Evolutionary conservation across 2,113 vertebrate genomes (phyloP), one percentile per base, ranked within the genome.

Genomic region (Eulemur macaco): DNA sequence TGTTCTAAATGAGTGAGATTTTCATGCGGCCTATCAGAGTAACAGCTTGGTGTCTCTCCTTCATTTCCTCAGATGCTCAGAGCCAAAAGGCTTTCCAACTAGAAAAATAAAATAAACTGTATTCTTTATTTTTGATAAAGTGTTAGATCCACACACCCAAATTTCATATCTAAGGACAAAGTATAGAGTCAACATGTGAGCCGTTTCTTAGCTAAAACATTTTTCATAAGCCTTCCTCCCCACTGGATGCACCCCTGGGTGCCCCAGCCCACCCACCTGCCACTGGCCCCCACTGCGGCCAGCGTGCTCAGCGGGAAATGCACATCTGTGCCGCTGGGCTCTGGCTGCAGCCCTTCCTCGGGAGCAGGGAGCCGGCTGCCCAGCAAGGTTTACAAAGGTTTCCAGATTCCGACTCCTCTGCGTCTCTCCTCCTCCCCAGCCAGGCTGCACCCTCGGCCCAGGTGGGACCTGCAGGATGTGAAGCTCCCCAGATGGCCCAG

Each of bases 1-100:
- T 74, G 84, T 29, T 34, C 63, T 87, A 71, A 94, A 42, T 84
- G 92, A 90, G 95, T 94, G 93, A 97, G 92, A 92, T 91, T 45
- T 82, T 39, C 64, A 5, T 8, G 50, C 12, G 37, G 31, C 76
- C 80, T 39, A 23, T 56, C 29, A 1, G 13, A 83, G 83, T 20
- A 37, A 77, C 52, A 18, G 50, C 58, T 50, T 81, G 17, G 2
- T 4, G 42, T 47, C 14, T 54, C 37, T 56, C 71, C 27, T 60
- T 52, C 66, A 45, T 50, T 52, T 66, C 68, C 58, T 95, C 69
- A 9, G 42, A 64, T 47, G 34, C 54, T 76, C 17, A 39, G 68
- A 54, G 58, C 78, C 81, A 29, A 81, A 39, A 92, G 17, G 17
- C 7, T 52, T 94, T 92, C 45, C 39, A 77, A 20, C 23, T 11